These are phyloP conservation scores for Oryzaephilus surinamensis DNA, from an alignment of 1,140 invertebrate species.

Conservation along the genomic window DNA sequence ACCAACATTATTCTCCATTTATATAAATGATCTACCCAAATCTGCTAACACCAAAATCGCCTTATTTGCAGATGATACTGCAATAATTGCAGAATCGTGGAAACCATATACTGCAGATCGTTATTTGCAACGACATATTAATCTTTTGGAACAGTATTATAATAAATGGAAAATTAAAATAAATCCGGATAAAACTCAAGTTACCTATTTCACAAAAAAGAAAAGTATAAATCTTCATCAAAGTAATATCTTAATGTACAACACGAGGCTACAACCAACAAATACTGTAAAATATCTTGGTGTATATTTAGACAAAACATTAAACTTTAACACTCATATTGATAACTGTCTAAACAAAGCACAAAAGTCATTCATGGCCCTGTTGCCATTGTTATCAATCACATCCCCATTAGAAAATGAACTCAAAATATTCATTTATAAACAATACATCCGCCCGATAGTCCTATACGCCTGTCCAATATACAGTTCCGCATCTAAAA, in stretches of 20 bases:
- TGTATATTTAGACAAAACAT: constrained; percentile 19
- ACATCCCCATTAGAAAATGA: constrained; percentile 11
- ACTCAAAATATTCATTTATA: constrained; percentile 22
- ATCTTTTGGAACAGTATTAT: not conserved
- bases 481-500: constrained; percentile 1
- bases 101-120: not conserved
- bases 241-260: constrained; percentile 3
- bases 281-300: constrained; percentile 22
- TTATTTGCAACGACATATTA: constrained; percentile 7
- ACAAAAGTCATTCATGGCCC: constrained; percentile 10
- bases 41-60: constrained; percentile 13
- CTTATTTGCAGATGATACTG: constrained; percentile 24
- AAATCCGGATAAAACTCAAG: constrained; percentile 19
- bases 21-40: constrained; percentile 18
- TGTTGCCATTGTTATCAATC: constrained; percentile 14
- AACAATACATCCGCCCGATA: constrained; percentile 12
- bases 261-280: not conserved
- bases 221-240: constrained; percentile 4
- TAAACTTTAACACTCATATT: constrained; percentile 18
- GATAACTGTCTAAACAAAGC: constrained; percentile 13
- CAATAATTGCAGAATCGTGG: not conserved
- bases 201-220: constrained; percentile 3
- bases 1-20: constrained; percentile 17
- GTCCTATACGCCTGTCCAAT: too few species aligned
- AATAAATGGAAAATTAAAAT: constrained; percentile 17